These are phyloP conservation scores for Aulostomus chinensis DNA, from an alignment of 2,797 vertebrate species.

Conservation along the genomic window DNA sequence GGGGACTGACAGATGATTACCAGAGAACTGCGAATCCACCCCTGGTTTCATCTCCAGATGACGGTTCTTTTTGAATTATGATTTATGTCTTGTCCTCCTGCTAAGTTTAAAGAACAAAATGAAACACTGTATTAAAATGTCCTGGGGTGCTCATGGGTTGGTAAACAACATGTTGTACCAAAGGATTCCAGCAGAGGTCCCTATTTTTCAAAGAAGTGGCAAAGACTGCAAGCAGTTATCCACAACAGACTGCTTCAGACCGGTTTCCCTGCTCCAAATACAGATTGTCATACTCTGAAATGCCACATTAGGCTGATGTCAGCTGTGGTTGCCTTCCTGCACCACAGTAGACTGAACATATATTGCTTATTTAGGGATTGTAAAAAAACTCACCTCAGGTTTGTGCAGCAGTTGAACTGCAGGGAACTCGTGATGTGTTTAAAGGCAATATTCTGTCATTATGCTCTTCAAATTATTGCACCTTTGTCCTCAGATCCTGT, in stretches of 20 bases:
- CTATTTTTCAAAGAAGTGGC: slow-evolving; percentile 33
- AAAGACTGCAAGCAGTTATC: slow-evolving; percentile 35
- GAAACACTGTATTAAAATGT: slow-evolving; percentile 28
- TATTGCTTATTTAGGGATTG: neutral
- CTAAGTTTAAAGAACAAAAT: slow-evolving; percentile 24
- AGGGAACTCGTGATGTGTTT: slow-evolving; percentile 12
- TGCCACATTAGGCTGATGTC: slow-evolving; percentile 22
- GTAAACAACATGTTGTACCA: slow-evolving; percentile 79
- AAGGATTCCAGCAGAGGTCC: slow-evolving; percentile 69
- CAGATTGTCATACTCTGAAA: slow-evolving; percentile 28
- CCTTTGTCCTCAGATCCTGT: slow-evolving; percentile 5
- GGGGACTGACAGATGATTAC: neutral
- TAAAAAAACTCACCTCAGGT: slow-evolving; percentile 6
- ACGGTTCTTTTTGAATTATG: slow-evolving; percentile 5
- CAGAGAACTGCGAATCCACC: neutral
- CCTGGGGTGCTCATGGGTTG: slow-evolving; percentile 19
- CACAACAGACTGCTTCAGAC: slow-evolving; percentile 73
- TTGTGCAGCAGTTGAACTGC: slow-evolving; percentile 13
- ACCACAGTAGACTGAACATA: neutral
- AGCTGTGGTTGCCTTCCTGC: slow-evolving; percentile 11
- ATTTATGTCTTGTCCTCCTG: slow-evolving; percentile 12
- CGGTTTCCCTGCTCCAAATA: slow-evolving; percentile 66
- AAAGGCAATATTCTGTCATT: slow-evolving; percentile 21
- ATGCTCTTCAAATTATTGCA: too few relatives aligned
- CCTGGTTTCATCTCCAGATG: neutral